phyloP scores from a whole-genome alignment of 2,888 invertebrate species.

The Thymelicus lineola region DNA sequence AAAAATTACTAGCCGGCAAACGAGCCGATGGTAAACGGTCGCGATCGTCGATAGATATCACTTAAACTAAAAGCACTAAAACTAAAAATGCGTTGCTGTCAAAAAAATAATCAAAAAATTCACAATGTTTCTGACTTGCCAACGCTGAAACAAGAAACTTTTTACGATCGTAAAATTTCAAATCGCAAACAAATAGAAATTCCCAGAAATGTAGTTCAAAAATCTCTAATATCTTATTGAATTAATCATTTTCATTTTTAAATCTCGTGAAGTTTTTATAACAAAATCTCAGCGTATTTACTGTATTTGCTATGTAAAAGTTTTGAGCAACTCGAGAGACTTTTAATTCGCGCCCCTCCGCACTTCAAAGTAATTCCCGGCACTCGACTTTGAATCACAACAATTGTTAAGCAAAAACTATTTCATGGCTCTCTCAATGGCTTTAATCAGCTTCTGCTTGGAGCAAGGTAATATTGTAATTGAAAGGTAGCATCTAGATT shows the following conservation, averaged over 20 bases:
- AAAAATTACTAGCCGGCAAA: neutral
- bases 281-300: slow-evolving; percentile 1
- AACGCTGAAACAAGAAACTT: too few species aligned
- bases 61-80: too few species aligned
- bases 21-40: too few species aligned
- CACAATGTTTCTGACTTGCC: too few species aligned
- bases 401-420: slow-evolving; percentile 25
- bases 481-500: too few species aligned
- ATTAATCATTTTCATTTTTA: neutral
- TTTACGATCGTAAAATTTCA: neutral
- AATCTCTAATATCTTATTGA: neutral
- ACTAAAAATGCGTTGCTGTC: too few species aligned
- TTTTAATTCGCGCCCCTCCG: slow-evolving; percentile 20
- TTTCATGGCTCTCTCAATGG: slow-evolving; percentile 14
- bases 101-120: too few species aligned
- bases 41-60: too few species aligned
- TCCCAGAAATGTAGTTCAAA: neutral
- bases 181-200: neutral
- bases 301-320: slow-evolving; percentile 9
- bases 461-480: neutral
- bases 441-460: neutral
- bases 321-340: slow-evolving; percentile 18
- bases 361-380: slow-evolving; percentile 21
- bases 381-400: slow-evolving; percentile 28
- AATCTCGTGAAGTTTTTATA: neutral